Conservation (phyloP, 2,113 vertebrate genomes). For the Limnothrissa miodon region DNA sequence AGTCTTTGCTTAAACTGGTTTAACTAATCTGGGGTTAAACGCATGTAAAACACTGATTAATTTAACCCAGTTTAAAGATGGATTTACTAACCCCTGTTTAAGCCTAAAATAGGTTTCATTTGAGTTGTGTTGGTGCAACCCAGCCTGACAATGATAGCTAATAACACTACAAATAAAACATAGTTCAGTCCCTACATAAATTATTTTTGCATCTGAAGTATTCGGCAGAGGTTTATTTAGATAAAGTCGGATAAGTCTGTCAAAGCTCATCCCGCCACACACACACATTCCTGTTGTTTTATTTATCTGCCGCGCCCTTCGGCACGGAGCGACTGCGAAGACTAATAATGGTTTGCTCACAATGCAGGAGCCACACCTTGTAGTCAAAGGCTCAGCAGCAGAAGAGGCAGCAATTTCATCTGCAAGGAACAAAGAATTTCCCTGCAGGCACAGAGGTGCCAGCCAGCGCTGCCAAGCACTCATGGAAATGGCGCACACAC, state of each 20-base stretch:
- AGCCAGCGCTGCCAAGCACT: not conserved
- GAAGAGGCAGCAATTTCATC: conserved; percentile 11
- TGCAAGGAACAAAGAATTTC: not conserved
- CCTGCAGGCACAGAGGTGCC: not conserved
- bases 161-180: not conserved
- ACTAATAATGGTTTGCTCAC: not conserved
- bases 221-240: not conserved
- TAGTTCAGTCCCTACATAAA: not conserved
- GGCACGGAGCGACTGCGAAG: not conserved
- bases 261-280: not conserved
- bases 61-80: no score
- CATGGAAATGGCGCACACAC: not conserved
- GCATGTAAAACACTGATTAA: no score
- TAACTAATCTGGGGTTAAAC: no score
- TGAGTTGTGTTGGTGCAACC: no score
- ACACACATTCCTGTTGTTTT: not conserved
- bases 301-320: not conserved
- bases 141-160: not conserved
- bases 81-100: no score
- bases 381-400: not conserved
- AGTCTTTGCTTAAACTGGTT: no score
- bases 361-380: not conserved
- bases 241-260: not conserved
- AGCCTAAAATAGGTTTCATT: no score
- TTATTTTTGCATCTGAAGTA: not conserved